Evolutionary conservation across 2,888 invertebrate species (phyloP), one percentile per base, ranked within the genome.

Genomic region (Idaea aversata): DNA sequence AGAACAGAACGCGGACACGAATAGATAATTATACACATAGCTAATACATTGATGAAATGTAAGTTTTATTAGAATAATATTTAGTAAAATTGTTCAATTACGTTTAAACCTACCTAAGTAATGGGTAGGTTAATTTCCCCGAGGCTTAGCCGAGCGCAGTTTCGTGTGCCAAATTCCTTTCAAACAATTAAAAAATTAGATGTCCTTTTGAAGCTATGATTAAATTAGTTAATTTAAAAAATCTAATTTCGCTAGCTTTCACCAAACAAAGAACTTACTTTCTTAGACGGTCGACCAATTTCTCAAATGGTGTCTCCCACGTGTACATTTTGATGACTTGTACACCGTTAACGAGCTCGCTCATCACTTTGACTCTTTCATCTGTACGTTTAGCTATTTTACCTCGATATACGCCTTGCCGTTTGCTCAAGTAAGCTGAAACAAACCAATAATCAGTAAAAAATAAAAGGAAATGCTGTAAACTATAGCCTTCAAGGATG

Each of bases 301-400:
- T 93, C 64, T 95, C 94, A 77, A 97, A 97, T 0, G 97, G 96
- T 71, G 94, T 95, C 80, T 97, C 97, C 95, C 97, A 97, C 1
- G 97, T 95, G 77, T 97, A 97, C 97, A 97, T 97, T 90, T 97
- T 97, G 75, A 97, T 96, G 0, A 97, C 96, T 77, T 96, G 94
- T 75, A 97, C 96, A 0, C 97, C 97, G 68, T 93, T 93, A 5
- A 97, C 95, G 65, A 97, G 94, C 87, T 97, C 97, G 74, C 95
- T 96, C 96, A 97, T 97, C 13, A 97, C 91, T 68, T 95, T 94
- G 15, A 97, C 95, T 70, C 97, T 91, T 80, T 96, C 95, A 79
- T 97, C 97, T 0, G 97, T 96, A 66, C 94, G 92, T 65, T 91
- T 88, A 0, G 96, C 96, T 15, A 95, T 95, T 79, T 95, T 94